These are phyloP conservation scores for Butorides virescens DNA, from an alignment of 2,113 vertebrate species.

Conservation along the genomic window DNA sequence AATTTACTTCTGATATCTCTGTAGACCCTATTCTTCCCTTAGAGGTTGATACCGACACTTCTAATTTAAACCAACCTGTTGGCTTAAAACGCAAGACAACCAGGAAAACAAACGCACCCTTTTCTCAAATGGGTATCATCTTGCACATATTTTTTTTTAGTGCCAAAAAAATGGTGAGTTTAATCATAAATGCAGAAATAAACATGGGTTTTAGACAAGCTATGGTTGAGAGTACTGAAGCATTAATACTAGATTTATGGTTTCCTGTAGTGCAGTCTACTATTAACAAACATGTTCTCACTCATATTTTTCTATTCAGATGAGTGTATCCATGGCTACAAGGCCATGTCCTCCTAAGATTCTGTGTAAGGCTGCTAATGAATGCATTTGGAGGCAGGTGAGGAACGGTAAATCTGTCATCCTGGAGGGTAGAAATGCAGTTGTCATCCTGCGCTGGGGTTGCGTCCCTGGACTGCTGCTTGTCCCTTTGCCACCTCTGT, in stretches of 20 bases:
- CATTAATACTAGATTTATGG: neutral
- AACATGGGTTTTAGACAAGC: neutral
- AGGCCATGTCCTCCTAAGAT: neutral
- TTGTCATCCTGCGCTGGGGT: neutral
- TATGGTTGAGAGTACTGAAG: neutral
- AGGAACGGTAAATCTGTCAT: neutral
- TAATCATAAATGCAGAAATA: neutral
- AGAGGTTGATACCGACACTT: neutral
- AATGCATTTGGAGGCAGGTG: neutral
- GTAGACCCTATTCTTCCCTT: neutral
- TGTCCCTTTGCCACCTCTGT: neutral
- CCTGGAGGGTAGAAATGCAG: neutral
- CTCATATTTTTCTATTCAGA: neutral
- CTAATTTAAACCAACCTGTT: neutral
- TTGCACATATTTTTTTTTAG: neutral
- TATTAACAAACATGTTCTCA: neutral
- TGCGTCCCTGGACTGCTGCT: neutral
- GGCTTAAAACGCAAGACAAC: neutral
- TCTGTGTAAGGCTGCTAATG: neutral
- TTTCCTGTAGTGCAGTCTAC: neutral
- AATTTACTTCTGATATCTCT: neutral
- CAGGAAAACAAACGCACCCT: fast-evolving
- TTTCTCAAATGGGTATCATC: neutral
- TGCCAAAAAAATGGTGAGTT: neutral
- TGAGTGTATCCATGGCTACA: neutral